These are phyloP conservation scores for Blastobasis adustella DNA, from an alignment of 2,888 invertebrate genomes.

Conservation along the genomic window DNA sequence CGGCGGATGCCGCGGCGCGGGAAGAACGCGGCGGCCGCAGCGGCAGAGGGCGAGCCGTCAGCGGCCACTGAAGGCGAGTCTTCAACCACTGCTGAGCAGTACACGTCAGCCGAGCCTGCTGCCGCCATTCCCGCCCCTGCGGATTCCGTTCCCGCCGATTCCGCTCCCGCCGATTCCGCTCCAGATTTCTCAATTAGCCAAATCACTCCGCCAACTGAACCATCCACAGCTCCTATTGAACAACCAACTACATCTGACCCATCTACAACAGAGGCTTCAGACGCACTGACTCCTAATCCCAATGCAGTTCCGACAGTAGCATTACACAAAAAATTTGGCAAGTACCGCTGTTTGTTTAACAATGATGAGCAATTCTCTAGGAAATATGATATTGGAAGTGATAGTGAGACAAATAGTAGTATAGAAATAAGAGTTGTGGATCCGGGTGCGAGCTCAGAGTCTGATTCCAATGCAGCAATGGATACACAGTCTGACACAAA, in stretches of 20 bases:
- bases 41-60: constrained; percentile 30
- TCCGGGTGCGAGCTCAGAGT: constrained; percentile 62
- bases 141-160: constrained; percentile 20
- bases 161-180: constrained; percentile 10
- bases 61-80: constrained; percentile 10
- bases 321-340: constrained; percentile 74
- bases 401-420: constrained; percentile 68
- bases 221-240: constrained; percentile 12
- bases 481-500: constrained; percentile 53
- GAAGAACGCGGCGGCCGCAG: constrained; percentile 39
- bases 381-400: constrained; percentile 62
- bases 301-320: constrained; percentile 45
- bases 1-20: constrained; percentile 55
- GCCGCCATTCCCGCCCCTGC: constrained; percentile 29
- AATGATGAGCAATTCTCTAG: constrained; percentile 48
- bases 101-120: constrained; percentile 8
- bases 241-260: constrained; percentile 17
- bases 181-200: too few species aligned
- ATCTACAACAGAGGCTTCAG: constrained; percentile 23
- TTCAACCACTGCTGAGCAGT: constrained; percentile 9
- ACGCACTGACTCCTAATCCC: constrained; percentile 22
- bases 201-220: constrained; percentile 1
- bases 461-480: constrained; percentile 60
- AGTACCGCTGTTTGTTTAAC: constrained; percentile 68
- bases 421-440: constrained; percentile 59